Conservation (phyloP, 2,888 invertebrate species). For the Pegoplata infirma region DNA sequence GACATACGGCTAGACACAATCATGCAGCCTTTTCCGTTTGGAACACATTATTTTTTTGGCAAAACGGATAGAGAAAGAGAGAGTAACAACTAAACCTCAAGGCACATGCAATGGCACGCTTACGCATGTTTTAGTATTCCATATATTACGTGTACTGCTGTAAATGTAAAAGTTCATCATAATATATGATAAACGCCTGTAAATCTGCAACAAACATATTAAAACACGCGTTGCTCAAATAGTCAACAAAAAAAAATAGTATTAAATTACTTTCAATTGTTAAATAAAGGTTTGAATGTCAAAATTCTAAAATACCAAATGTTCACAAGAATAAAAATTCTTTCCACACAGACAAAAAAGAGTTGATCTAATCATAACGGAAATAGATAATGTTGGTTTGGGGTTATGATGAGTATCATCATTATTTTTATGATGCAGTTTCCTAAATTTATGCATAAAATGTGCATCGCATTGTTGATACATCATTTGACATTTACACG, state of each 20-base stretch:
- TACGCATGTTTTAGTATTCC: slow-evolving; percentile 38
- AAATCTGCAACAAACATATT: slow-evolving; percentile 76
- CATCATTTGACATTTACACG: slow-evolving; percentile 56
- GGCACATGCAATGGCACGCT: slow-evolving; percentile 65
- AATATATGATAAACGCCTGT: slow-evolving; percentile 56
- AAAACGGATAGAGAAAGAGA: slow-evolving; percentile 2
- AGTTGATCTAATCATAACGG: slow-evolving; percentile 61
- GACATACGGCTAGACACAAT: slow-evolving; percentile 53
- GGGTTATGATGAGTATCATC: background rate
- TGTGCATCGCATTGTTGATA: slow-evolving; percentile 43
- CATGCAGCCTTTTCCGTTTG: slow-evolving; percentile 44
- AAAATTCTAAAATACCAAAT: background rate
- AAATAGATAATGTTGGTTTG: slow-evolving; percentile 31
- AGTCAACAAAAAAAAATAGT: slow-evolving; percentile 35
- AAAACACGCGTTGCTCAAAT: slow-evolving; percentile 70
- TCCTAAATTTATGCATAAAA: slow-evolving; percentile 49
- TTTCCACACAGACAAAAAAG: slow-evolving; percentile 23
- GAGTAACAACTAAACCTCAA: slow-evolving; percentile 59
- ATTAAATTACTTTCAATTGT: slow-evolving; percentile 55
- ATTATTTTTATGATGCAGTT: slow-evolving; percentile 47
- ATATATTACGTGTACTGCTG: too few relatives aligned
- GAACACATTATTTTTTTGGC: slow-evolving; percentile 17
- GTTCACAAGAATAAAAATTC: background rate
- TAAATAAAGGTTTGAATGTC: slow-evolving; percentile 26
- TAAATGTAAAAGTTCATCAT: slow-evolving; percentile 38